Evolutionary conservation across 2,113 vertebrate species (phyloP), one percentile per base, ranked within the genome.

Genomic region (Gadus macrocephalus): DNA sequence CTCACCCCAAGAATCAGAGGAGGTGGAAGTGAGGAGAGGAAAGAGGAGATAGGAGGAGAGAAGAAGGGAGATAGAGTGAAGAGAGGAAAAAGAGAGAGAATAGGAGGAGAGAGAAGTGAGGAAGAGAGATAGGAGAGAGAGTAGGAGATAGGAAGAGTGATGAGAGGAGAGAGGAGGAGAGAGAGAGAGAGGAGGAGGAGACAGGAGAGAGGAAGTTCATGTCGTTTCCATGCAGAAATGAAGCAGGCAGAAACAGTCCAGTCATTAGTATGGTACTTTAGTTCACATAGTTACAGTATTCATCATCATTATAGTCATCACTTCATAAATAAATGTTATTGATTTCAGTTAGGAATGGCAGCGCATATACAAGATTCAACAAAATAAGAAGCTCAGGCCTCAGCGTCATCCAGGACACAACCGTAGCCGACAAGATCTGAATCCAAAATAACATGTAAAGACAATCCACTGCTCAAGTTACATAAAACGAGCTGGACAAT

Each of bases 281-380:
- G 79, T 27, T 82, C 1, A 15, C 3, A 16, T 69, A 12, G 68
- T 80, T 81, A 77, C 78, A 83, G 75, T 80, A 84, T 76, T 83
- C 78, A 83, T 14, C 78, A 83, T 22, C 58, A 75, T 81, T 31
- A 65, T 72, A 27, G 35, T 70, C 58, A 70, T 49, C 42, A 72
- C 76, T 53, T 80, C 86, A 87, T 87, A 87, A 87, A 87, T 87
- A 87, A 60, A 81, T 82, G 42, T 78, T 19, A 67, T 65, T 67
- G 68, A 84, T 83, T 85, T 64, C 74, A 77, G 78, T 78, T 84
- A 78, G 42, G 74, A 69, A 56, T 75, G 17, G 72, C 78, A 76
- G 81, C 66, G 1, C 53, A 20, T 78, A 75, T 76, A 68, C 80
- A 85, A 82, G 59, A 73, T 67, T 72, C 17, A 70, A 79, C 73